Percentiles rank a stretch among this genome's conserved stretches.
Conservation (phyloP, 2,888 invertebrate species). For the Heliconius aoede region DNA sequence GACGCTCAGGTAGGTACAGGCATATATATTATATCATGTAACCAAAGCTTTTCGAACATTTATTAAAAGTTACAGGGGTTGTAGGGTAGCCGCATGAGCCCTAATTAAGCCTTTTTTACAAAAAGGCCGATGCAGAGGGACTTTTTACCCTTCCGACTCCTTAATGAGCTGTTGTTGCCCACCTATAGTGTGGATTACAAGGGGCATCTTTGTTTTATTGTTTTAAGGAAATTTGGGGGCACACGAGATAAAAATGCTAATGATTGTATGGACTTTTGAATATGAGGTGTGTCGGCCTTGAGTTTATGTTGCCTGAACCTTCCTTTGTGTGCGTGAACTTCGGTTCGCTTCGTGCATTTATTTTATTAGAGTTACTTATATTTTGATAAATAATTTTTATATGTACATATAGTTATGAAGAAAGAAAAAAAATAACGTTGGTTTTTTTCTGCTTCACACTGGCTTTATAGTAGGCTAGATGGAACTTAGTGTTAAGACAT, state of each 20-base stretch:
- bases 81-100: conserved; percentile 81
- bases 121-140: conserved; percentile 75
- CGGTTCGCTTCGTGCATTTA: neutral
- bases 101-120: conserved; percentile 83
- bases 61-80: conserved; percentile 84
- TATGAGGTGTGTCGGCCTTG: neutral
- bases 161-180: conserved; percentile 79
- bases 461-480: too few species aligned
- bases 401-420: too few species aligned
- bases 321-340: neutral
- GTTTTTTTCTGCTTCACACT: too few species aligned
- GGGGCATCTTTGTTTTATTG: conserved; percentile 69
- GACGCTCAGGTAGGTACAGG: conserved; percentile 4
- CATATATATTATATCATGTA: conserved; percentile 52
- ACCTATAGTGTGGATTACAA: conserved; percentile 73
- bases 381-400: too few species aligned
- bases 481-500: too few species aligned
- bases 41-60: conserved; percentile 77
- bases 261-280: neutral
- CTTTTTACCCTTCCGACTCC: conserved; percentile 80
- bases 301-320: neutral
- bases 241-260: conserved; percentile 25
- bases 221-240: conserved; percentile 60
- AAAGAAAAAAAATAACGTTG: too few species aligned
- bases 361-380: too few species aligned